Base-by-base conservation (phyloP, 2,888 invertebrate species). In the Eupithecia centaureata region DNA sequence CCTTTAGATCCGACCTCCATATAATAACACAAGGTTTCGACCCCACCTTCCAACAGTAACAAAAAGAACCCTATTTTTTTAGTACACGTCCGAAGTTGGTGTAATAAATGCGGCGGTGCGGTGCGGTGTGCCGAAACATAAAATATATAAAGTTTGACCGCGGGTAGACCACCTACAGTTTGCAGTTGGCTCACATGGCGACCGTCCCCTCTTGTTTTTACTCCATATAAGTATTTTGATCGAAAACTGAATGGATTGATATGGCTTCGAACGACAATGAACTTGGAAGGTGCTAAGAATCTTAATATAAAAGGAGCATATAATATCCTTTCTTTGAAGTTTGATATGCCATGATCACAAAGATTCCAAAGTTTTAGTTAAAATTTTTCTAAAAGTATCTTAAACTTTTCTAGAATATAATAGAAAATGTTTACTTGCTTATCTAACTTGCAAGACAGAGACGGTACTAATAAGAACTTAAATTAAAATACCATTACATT, bases 131-230 rank as follows among this genome's bases (percentile, higher is more conserved):
- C 83, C 83, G 81, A 82, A 84, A 89, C 88, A 86, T 90, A 90
- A 91, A 90, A 90, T 89, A 89, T 89, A 91, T 91, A 90, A 91
- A 91, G 89, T 91, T 91, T 90, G 91, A 89, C 90, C 90, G 89
- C 81, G 79, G 76, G 74, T 81, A 79, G 84, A 83, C 87, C 88
- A 90, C 89, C 89, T 89, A 87, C 80, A 71, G 67, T 18, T 76
- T 73, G 27, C 12, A 63, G 32, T 35, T 3, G 83, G 85, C 8
- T 86, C 83, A 88, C 84, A 91, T 89, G 85, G 47, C 13, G 18
- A n/a, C 42, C 1, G 28, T 38, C 38, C n/a, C n/a, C n/a, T n/a
- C 30, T 52, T 63, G 35, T 56, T 35, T 67, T 63, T 27, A 30
- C 33, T 58, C 22, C 1, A 30, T 30, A 60, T n/a, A 63, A 25